Conservation (phyloP, 1,140 invertebrate species). For the Lepidurus packardi region DNA sequence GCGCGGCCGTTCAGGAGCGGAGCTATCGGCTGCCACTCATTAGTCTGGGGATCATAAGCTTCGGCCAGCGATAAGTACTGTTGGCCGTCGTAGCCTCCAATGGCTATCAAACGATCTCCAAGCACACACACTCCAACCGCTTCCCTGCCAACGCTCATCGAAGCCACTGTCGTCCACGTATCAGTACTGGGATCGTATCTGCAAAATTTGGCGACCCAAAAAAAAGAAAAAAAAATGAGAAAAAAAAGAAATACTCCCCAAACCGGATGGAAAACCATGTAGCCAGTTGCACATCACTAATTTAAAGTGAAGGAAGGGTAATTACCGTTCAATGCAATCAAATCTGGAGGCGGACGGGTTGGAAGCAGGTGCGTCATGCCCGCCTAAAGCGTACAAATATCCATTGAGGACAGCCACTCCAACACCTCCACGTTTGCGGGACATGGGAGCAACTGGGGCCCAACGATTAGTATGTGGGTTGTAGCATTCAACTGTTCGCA, state of each 20-base stretch:
- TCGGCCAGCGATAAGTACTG: conserved; percentile 85
- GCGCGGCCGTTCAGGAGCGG: conserved; percentile 71
- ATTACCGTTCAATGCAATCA: conserved; percentile 85
- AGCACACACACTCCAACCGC: conserved; percentile 85
- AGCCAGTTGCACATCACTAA: background rate
- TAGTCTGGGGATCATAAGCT: conserved; percentile 82
- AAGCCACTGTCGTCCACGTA: conserved; percentile 82
- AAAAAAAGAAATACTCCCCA: conserved; percentile 20
- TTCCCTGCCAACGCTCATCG: conserved; percentile 78
- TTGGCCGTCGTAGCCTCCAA: conserved; percentile 94
- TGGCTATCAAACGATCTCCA: conserved; percentile 79
- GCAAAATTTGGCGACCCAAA: conserved; percentile 26
- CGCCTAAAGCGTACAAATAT: conserved; percentile 72
- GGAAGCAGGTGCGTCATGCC: conserved; percentile 79
- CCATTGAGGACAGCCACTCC: conserved; percentile 53
- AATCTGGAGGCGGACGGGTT: conserved; percentile 75
- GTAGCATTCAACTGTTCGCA: conserved; percentile 71
- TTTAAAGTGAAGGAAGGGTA: conserved; percentile 38
- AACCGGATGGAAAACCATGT: background rate
- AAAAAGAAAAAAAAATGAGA: conserved; percentile 43
- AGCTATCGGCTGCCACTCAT: conserved; percentile 76
- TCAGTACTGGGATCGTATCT: conserved; percentile 71
- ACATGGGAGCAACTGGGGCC: conserved; percentile 52
- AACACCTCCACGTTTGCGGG: conserved; percentile 48
- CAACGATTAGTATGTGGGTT: conserved; percentile 57